Evolutionary conservation across 2,797 vertebrate species (phyloP), one percentile per base, ranked within the genome.

Genomic region (Sebastes diploproa): DNA sequence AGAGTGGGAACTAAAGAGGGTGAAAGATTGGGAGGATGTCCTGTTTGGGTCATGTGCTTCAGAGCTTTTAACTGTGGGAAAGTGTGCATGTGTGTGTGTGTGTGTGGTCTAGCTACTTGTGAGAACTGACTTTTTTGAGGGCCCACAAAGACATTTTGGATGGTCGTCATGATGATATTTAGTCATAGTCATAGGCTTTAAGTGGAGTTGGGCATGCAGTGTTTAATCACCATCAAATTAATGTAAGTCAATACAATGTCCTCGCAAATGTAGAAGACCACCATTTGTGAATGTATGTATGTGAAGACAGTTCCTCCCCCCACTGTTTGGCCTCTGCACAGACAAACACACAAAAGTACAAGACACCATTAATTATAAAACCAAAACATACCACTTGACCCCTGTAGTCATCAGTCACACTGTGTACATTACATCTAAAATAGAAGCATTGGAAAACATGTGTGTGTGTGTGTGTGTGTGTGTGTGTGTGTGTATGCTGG

Each of bases 51-150:
- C 90, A 92, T 92, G 83, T 82, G 80, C 85, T 81, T 72, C 78
- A 60, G 74, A 80, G 78, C 52, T 42, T 89, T 84, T 84, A 86
- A 92, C 93, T 95, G 94, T 95, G 95, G 94, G 95, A 95, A 95
- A 93, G 67, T 73, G 74, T 68, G 63, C 70, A 61, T 67, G 62
- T 81, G 42, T 79, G 75, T 82, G 42, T 82, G 42, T 80, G 71
- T 80, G 80, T 83, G 78, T 59, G 86, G 78, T 82, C 72, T 54
- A 29, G 65, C 30, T 16, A 73, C 62, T 68, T 84, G 65, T 84
- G 85, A 84, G 85, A 88, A 88, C 76, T 52, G 63, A 70, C 56
- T 22, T 54, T 78, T 78, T 38, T 66, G 18, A 73, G 22, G 29
- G 79, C 63, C 23, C 29, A 18, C 75, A 36, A 71, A 63, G 13